These are phyloP conservation scores for Exephanes ischioxanthus DNA, from an alignment of 2,888 invertebrate species.

Conservation along the genomic window DNA sequence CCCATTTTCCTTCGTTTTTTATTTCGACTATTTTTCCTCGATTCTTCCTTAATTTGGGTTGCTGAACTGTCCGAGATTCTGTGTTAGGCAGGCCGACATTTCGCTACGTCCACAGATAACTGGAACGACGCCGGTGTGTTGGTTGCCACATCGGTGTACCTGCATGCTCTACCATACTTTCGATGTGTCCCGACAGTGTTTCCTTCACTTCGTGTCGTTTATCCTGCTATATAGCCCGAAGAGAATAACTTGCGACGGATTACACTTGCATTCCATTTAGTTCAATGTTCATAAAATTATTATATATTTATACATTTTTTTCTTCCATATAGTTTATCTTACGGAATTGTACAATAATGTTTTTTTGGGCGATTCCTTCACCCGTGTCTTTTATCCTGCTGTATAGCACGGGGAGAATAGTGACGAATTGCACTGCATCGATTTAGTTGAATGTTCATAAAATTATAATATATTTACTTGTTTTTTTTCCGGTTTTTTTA, in stretches of 20 bases:
- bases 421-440: too few relatives aligned
- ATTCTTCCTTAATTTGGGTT: slow-evolving; percentile 55
- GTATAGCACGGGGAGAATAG: too few relatives aligned
- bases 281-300: too few relatives aligned
- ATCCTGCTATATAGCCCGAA: neutral
- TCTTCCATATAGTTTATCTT: too few relatives aligned
- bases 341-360: too few relatives aligned
- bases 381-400: too few relatives aligned
- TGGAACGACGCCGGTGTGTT: slow-evolving; percentile 75
- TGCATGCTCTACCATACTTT: slow-evolving; percentile 45
- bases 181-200: slow-evolving; percentile 56
- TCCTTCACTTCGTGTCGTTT: slow-evolving; percentile 46
- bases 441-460: too few relatives aligned
- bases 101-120: slow-evolving; percentile 77
- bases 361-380: too few relatives aligned
- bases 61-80: slow-evolving; percentile 67
- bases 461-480: too few relatives aligned
- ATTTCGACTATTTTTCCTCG: slow-evolving; percentile 3
- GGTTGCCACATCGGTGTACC: slow-evolving; percentile 59
- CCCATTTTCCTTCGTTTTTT: slow-evolving; percentile 24
- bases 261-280: too few relatives aligned
- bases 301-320: too few relatives aligned
- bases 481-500: too few relatives aligned
- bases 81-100: slow-evolving; percentile 76
- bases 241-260: neutral